Evolutionary conservation across 2,113 vertebrate genomes (phyloP), one percentile per base, ranked within the genome.

Genomic region (Pygoscelis antarcticus): DNA sequence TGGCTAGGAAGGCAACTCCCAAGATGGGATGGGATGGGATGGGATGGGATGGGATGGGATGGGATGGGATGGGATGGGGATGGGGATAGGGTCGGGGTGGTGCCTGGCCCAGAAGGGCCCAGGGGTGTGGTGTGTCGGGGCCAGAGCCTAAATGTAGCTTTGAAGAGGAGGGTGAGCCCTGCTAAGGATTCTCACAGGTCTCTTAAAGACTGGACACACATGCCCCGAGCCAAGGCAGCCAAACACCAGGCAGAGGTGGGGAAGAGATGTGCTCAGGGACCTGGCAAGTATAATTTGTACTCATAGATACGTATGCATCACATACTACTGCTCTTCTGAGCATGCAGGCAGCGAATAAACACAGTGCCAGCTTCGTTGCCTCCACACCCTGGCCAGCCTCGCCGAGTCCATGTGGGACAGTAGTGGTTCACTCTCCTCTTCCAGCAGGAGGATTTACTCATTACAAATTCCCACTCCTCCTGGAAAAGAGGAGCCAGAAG

Each of bases 1-100:
- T 42, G 25, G 38, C 16, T 0, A 1, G 8, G 20, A 58, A 51
- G n/a, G 17, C 44, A 75, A 46, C 10, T 9, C 4, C 29, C 0
- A 0, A 29, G 27, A 66, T 7, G 6, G 4, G 13, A 47, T 30
- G 51, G 27, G 62, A 44, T 0, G 0, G 20, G 8, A 36, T 36
- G 36, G 36, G 36, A 36, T 36, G 36, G 36, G 27, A 66, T 7
- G 6, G 4, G 13, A 47, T 30, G 51, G 27, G 62, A 44, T 36
- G 36, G 36, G 27, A 66, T 7, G 6, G 4, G 13, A 47, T 30
- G 51, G 27, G 62, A 44, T 0, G 0, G 20, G 8, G 62, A 38
- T 0, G 0, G 20, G 8, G 9, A 7, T 57, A 8, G 23, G 5
- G 30, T 44, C 4, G 1, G 20, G 27, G 34, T 65, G 16, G 16